Base-by-base conservation (phyloP, 2,888 invertebrate species). In the Tromatobia lineatoria region DNA sequence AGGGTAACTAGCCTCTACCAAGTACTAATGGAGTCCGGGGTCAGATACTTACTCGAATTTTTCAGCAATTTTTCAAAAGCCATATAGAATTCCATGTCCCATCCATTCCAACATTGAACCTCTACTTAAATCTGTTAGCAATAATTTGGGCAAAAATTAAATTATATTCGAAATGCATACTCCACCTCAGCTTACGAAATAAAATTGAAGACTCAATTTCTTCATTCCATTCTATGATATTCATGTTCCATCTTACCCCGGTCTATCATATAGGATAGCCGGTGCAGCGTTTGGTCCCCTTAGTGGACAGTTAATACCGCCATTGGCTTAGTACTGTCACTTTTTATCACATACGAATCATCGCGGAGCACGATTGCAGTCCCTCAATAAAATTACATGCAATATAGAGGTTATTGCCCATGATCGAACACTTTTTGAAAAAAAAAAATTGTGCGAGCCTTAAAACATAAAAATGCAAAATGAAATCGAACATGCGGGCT, bases 1-100 rank as follows among this genome's bases (percentile, higher is more conserved):
- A 64, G 61, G 61, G 38, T 64, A 38, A 38, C 20, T 64, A 38
- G 38, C 38, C 38, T 64, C n/a, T n/a, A 61, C 61, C 10, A 15
- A 4, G 0, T 29, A 61, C 6, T 15, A n/a, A 29, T 1, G 6
- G 29, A 29, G 29, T 15, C 29, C 57, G 57, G 57, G 57, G 57
- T 29, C 11, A 59, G 2, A 61, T 61, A 34, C 34, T 0, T 15
- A 38, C 18, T 18, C 38, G n/a, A 38, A 13, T 34, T 18, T 18
- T 38, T 38, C 13, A 54, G 10, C 54, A 23, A 54, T 23, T 54
- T 23, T 23, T 10, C 11, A 54, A 54, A 54, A 7, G 1, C 11
- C 10, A 54, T 54, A 1, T 13, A 45, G 3, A 38, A 38, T 38
- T 38, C 8, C 3, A 38, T 8, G 34, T 1, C 4, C 7, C 34